Evolutionary conservation across 2,888 invertebrate species (phyloP).

Genomic region (Cheilosia scutellata): DNA sequence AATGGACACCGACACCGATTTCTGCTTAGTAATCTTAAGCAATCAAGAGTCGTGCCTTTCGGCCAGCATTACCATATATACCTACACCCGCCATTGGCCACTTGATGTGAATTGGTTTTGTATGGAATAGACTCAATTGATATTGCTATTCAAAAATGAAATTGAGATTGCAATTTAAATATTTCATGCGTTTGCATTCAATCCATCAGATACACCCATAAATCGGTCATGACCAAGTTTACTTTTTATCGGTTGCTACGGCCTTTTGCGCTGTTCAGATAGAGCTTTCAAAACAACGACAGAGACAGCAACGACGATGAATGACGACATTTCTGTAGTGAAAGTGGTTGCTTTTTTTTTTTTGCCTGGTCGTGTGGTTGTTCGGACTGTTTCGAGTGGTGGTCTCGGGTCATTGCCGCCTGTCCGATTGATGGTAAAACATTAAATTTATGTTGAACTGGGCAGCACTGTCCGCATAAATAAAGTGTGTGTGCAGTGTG

Average conservation of each 20-base stretch:
- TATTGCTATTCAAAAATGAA: conserved; percentile 12
- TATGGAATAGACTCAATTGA: conserved; percentile 23
- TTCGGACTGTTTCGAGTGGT: conserved; percentile 44
- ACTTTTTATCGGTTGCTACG: conserved; percentile 3
- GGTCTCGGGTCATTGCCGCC: conserved; percentile 66
- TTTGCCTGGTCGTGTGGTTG: conserved; percentile 6
- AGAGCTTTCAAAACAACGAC: conserved; percentile 6
- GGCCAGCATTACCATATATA: background rate
- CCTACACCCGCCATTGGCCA: background rate
- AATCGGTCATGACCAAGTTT: conserved; percentile 73
- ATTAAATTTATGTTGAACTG: conserved; percentile 49
- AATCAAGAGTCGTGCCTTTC: conserved; percentile 40
- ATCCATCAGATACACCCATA: conserved; percentile 55
- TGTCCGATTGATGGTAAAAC: conserved; percentile 53
- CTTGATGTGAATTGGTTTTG: conserved; percentile 30
- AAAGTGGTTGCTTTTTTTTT: conserved; percentile 59
- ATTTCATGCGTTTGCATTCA: conserved; percentile 52
- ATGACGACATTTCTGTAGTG: conserved; percentile 71
- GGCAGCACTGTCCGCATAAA: conserved; percentile 6
- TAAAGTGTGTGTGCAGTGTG: conserved; percentile 19
- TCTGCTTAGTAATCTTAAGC: conserved; percentile 19
- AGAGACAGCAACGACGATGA: conserved; percentile 23
- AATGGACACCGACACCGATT: conserved; percentile 38
- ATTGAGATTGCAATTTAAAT: conserved; percentile 53
- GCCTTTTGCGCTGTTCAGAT: background rate